phyloP scores from a whole-genome alignment of 2,888 invertebrate genomes.

The Drosophila aldrichi region DNA sequence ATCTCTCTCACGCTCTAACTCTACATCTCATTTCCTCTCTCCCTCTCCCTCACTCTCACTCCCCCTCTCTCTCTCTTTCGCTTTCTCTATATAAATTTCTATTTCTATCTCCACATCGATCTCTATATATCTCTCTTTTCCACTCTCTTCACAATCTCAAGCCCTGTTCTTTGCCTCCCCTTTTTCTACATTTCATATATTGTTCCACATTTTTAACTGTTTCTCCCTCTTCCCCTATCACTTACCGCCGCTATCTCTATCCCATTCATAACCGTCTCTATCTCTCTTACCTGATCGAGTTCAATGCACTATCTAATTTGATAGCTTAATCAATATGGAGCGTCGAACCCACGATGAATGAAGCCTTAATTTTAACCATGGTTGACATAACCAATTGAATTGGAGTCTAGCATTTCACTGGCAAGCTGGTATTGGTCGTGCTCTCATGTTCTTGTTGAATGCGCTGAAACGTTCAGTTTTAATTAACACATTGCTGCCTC shows the following conservation, averaged over 20 bases:
- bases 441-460: conserved; percentile 30
- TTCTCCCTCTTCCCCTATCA: background rate
- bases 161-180: too few relatives aligned
- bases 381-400: conserved; percentile 68
- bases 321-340: conserved; percentile 39
- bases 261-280: background rate
- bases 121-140: background rate
- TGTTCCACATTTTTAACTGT: background rate
- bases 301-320: conserved; percentile 54
- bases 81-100: background rate
- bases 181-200: background rate
- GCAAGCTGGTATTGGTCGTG: conserved; percentile 1
- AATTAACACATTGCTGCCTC: conserved; percentile 73
- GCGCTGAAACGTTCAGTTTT: conserved; percentile 73
- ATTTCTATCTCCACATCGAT: too few relatives aligned
- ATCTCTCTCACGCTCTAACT: too few relatives aligned
- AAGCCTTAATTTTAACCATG: conserved; percentile 12
- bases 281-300: conserved; percentile 14
- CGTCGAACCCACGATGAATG: conserved; percentile 9
- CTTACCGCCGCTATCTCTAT: background rate
- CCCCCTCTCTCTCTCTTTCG: background rate
- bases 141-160: too few relatives aligned
- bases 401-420: conserved; percentile 48
- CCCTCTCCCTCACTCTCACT: background rate
- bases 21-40: too few relatives aligned